These are phyloP conservation scores for Rana temporaria DNA, from an alignment of 2,113 vertebrate genomes.

Conservation along the genomic window DNA sequence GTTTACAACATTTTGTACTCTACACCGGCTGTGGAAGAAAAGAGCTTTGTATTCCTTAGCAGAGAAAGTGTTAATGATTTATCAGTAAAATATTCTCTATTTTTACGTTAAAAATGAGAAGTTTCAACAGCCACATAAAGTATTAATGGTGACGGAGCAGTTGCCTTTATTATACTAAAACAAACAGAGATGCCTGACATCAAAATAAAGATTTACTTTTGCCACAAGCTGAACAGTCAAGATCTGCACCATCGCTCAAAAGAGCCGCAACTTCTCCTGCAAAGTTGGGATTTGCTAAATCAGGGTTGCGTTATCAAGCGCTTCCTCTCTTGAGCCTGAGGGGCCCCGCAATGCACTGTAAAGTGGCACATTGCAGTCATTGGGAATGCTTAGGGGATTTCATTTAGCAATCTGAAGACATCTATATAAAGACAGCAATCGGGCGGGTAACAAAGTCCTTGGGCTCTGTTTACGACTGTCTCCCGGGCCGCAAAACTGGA, in stretches of 20 bases:
- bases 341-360: constrained; percentile 10
- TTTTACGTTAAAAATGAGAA: neutral
- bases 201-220: constrained; percentile 39
- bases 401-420: constrained; percentile 37
- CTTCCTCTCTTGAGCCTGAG: constrained; percentile 21
- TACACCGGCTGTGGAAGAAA: too few species aligned
- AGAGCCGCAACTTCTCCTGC: neutral
- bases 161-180: constrained; percentile 13
- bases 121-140: neutral
- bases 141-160: neutral
- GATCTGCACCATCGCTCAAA: constrained; percentile 16
- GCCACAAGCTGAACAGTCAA: constrained; percentile 28
- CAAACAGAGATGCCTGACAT: constrained; percentile 34
- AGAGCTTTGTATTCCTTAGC: neutral
- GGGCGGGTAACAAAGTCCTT: neutral
- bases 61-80: constrained; percentile 1
- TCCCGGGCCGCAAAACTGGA: constrained; percentile 25
- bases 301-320: constrained; percentile 17
- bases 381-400: constrained; percentile 41
- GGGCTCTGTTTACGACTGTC: constrained; percentile 20
- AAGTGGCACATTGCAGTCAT: constrained; percentile 31
- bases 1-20: too few species aligned
- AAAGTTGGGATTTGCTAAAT: constrained; percentile 36
- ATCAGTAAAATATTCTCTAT: neutral
- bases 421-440: constrained; percentile 52